These are phyloP conservation scores for Rhopalosiphum maidis DNA, from an alignment of 1,140 invertebrate genomes.

Conservation along the genomic window DNA sequence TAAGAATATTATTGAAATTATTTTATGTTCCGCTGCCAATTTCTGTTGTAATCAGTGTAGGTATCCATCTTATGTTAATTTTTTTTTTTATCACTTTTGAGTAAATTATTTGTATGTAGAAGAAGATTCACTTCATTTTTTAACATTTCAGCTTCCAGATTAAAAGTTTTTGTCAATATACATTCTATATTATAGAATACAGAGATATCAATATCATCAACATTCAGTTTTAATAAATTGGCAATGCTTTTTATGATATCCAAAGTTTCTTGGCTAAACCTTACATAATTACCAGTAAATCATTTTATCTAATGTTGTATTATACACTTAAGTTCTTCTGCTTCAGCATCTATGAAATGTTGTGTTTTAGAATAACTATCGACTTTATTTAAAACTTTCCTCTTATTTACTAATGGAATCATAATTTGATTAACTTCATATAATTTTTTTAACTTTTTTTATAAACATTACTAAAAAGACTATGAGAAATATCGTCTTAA, in stretches of 20 bases:
- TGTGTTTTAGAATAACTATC: not conserved
- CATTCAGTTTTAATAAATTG: not conserved
- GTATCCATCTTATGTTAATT: not conserved
- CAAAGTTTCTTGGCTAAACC: not conserved
- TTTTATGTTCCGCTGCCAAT: not conserved
- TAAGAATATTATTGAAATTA: not conserved
- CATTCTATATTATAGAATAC: too few species aligned
- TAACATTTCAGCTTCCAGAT: not conserved
- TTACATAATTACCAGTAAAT: conserved; percentile 3
- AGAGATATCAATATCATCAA: not conserved
- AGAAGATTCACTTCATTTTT: not conserved
- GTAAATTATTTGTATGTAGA: not conserved
- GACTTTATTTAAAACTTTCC: not conserved
- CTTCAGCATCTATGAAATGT: not conserved
- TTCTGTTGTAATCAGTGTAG: not conserved
- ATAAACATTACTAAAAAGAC: too few species aligned
- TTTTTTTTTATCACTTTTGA: not conserved
- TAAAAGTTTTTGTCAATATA: not conserved
- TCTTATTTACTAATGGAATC: not conserved
- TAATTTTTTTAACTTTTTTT: not conserved
- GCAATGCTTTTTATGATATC: not conserved
- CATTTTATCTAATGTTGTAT: not conserved
- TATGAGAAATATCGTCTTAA: too few species aligned
- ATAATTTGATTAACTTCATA: not conserved
- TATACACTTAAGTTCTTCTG: not conserved